These are phyloP conservation scores for Paracentrotus lividus DNA, from an alignment of 53 echinoderm and acorn worm species.

Conservation along the genomic window DNA sequence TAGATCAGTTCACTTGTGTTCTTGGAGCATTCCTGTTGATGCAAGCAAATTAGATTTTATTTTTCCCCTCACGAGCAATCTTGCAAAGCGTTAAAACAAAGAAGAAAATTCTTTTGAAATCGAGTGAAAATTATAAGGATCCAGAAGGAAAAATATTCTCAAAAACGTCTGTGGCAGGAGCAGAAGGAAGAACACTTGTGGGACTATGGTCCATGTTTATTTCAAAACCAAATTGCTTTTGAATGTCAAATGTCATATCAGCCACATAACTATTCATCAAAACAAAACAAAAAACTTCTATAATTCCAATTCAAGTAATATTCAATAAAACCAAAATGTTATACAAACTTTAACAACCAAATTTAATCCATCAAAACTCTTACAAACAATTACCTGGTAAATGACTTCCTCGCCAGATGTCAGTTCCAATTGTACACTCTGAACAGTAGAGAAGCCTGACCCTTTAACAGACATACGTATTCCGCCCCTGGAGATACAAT, in stretches of 20 bases:
- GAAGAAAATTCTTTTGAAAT: not conserved
- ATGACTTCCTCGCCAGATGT: not conserved
- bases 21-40: not conserved
- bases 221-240: not conserved
- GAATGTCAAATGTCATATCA: not conserved
- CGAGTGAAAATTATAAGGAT: not conserved
- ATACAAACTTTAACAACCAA: not conserved
- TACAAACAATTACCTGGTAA: not conserved
- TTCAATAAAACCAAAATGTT: not conserved
- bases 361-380: not conserved
- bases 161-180: not conserved
- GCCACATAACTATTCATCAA: not conserved
- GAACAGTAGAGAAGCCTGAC: not conserved
- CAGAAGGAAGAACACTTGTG: not conserved
- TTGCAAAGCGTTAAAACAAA: not conserved
- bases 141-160: not conserved
- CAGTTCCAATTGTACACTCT: slow-evolving; percentile 11
- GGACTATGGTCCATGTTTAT: not conserved
- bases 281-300: not conserved
- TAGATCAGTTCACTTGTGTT: not conserved
- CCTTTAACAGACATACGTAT: not conserved
- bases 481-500: slow-evolving; percentile 6
- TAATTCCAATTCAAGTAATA: not conserved
- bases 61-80: not conserved
- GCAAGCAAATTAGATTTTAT: not conserved